These are phyloP conservation scores for Cecidostiba fungosa DNA, from an alignment of 2,888 invertebrate species.

Conservation along the genomic window DNA sequence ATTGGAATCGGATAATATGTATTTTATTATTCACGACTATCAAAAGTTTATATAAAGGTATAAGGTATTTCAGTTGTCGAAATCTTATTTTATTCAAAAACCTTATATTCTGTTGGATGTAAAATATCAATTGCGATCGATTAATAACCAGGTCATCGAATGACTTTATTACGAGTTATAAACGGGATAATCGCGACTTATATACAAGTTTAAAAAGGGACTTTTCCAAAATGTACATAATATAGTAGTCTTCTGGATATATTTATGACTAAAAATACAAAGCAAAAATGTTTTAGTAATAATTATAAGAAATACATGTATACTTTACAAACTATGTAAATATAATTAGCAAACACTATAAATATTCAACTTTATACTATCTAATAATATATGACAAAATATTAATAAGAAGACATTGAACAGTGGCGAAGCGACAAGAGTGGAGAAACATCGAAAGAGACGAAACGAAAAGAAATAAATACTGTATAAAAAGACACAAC, in stretches of 20 bases:
- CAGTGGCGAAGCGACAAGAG: constrained; percentile 13
- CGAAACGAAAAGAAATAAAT: neutral
- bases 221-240: no score
- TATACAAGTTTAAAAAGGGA: no score
- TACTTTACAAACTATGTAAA: neutral
- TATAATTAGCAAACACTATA: no score
- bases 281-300: neutral
- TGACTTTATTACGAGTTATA: no score
- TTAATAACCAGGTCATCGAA: neutral
- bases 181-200: no score
- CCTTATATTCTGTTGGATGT: neutral
- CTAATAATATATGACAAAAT: neutral
- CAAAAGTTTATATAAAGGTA: no score
- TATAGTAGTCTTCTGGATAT: no score
- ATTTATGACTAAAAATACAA: neutral
- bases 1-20: no score
- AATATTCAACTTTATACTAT: neutral
- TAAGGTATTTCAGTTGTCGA: no score
- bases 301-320: no score
- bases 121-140: neutral
- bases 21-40: no score
- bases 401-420: neutral
- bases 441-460: constrained; percentile 37
- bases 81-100: neutral
- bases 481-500: neutral